Conservation (phyloP, 2,113 vertebrate genomes). For the Eulacestoma nigropectus region DNA sequence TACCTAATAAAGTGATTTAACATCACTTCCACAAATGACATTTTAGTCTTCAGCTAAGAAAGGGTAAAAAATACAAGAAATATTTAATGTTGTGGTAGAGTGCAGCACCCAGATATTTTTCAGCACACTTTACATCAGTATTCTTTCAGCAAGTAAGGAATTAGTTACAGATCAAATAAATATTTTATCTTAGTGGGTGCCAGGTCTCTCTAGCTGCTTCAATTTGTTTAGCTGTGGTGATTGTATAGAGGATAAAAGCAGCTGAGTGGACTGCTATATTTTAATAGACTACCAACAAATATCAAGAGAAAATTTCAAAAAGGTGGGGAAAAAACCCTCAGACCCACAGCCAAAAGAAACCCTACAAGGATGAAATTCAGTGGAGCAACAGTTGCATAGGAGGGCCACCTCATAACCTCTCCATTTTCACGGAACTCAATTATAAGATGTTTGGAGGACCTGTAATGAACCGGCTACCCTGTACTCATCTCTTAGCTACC, state of each 20-base stretch:
- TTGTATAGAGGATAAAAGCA: not conserved
- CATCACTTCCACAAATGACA: not conserved
- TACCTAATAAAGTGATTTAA: not conserved
- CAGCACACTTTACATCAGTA: not conserved
- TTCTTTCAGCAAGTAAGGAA: not conserved
- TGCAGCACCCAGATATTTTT: not conserved
- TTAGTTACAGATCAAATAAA: not conserved
- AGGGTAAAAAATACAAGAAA: not conserved
- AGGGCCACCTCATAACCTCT: not conserved
- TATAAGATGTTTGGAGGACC: not conserved
- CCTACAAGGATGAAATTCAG: not conserved
- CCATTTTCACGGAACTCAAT: not conserved
- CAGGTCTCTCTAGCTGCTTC: not conserved
- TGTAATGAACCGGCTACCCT: not conserved
- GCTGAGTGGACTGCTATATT: not conserved
- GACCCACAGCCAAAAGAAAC: not conserved
- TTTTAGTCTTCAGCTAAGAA: not conserved
- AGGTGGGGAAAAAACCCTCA: fast-evolving
- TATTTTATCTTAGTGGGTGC: not conserved
- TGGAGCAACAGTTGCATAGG: not conserved
- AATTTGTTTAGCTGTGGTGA: not conserved
- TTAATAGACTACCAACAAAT: not conserved
- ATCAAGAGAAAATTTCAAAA: not conserved
- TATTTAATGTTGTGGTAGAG: not conserved
- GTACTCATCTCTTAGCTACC: not conserved